A percentile compares a stretch with the other conserved stretches of the same genome.
Conservation (phyloP, 1,140 invertebrate genomes). For the Brachionus plicatilis region DNA sequence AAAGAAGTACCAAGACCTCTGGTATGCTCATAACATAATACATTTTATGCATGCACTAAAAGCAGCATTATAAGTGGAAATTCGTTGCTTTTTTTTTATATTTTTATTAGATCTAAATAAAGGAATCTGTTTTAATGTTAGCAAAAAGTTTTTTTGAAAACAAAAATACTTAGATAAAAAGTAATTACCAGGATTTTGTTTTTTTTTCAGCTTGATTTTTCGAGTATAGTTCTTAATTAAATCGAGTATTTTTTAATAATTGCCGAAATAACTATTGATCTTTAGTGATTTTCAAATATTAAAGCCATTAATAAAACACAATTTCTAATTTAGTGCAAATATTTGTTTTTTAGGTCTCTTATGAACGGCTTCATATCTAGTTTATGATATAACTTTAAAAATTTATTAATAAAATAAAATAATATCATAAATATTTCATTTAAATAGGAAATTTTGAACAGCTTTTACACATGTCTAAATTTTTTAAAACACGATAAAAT, state of each 20-base stretch:
- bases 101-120: neutral
- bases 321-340: neutral
- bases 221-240: neutral
- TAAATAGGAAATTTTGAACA: neutral
- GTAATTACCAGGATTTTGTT: neutral
- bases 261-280: neutral
- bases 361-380: neutral
- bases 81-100: neutral
- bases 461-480: neutral
- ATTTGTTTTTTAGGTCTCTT: neutral
- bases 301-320: neutral
- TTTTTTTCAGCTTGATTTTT: neutral
- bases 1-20: constrained; percentile 16
- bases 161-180: neutral
- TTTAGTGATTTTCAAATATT: neutral
- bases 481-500: neutral
- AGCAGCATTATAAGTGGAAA: neutral
- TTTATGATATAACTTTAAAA: neutral
- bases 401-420: neutral
- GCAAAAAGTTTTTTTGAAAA: neutral
- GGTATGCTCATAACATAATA: constrained; percentile 39
- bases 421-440: neutral
- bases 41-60: neutral
- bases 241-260: neutral
- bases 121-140: neutral